Evolutionary conservation across 2,888 invertebrate genomes (phyloP).

Genomic region (Agrochola litura): DNA sequence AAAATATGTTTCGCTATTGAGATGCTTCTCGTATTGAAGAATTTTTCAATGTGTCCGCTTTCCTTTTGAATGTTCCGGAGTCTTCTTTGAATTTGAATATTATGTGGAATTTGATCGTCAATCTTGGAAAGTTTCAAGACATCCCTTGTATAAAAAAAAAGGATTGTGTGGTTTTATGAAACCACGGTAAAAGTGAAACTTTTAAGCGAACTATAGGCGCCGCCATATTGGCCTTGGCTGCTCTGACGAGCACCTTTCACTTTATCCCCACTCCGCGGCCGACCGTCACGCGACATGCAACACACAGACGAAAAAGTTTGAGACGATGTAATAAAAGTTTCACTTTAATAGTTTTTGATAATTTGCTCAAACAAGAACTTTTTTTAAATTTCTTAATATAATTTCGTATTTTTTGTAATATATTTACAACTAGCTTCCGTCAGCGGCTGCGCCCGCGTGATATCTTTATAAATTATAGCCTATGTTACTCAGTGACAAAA

Average conservation of each 20-base stretch:
- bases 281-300: too few species aligned
- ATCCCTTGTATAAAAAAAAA: background rate
- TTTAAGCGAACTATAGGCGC: too few species aligned
- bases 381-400: background rate
- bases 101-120: background rate
- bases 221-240: too few species aligned
- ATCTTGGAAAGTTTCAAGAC: background rate
- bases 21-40: conserved; percentile 4
- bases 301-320: too few species aligned
- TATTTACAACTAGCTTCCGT: background rate
- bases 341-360: background rate
- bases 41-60: conserved; percentile 13
- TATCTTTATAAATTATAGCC: too few species aligned
- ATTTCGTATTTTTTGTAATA: background rate
- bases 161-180: too few species aligned
- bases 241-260: too few species aligned
- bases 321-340: too few species aligned
- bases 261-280: too few species aligned
- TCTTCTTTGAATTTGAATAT: conserved; percentile 1
- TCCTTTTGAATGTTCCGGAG: background rate
- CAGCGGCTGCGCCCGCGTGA: too few species aligned
- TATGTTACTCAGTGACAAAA: too few species aligned
- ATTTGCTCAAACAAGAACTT: background rate
- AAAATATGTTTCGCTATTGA: conserved; percentile 12
- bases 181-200: too few species aligned